Base-by-base conservation (phyloP, 2,797 vertebrate species). In the Synaphobranchus kaupii region DNA sequence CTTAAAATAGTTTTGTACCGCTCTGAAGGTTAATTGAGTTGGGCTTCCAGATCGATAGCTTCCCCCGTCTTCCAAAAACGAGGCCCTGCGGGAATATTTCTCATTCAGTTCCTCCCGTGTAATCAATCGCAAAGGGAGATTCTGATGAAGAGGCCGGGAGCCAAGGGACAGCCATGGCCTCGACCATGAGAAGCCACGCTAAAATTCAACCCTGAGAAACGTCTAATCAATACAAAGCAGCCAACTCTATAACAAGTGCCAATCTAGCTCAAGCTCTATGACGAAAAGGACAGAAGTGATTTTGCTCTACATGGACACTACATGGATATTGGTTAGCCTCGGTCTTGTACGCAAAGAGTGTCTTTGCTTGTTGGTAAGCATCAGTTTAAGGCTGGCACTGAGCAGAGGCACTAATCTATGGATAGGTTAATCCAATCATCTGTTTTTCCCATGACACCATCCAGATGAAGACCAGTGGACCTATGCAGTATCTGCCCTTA, bases 41-140 rank as follows among this genome's bases (percentile, higher is more conserved):
- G 84, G 81, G 88, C 68, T 85, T 25, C 52, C n/a, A 81, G 84
- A 90, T 91, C 90, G 84, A 90, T 90, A 85, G 58, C 82, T 88
- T 90, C 84, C 87, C 50, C 34, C 82, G 76, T 48, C 88, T 86
- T 88, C 86, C 83, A 63, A 88, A 90, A 91, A 90, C 83, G 85
- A 86, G 83, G 48, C 76, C 84, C 60, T 73, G 83, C 54, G 85
- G 89, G 81, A 66, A 85, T 82, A 22, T 50, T 80, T 31, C 82
- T 80, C 39, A 76, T 83, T 54, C 87, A 12, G 84, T 58, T 85
- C 84, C 89, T 87, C 84, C 90, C 83, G 52, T 9, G 15, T 0
- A 80, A 94, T 94, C 94, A 86, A 94, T 94, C 50, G 66, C 60
- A 58, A 89, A 90, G 34, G 66, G 85, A 89, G 90, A 91, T 93